phyloP scores from a whole-genome alignment of 2,888 invertebrate genomes.

The Acrocyrtus sp. region DNA sequence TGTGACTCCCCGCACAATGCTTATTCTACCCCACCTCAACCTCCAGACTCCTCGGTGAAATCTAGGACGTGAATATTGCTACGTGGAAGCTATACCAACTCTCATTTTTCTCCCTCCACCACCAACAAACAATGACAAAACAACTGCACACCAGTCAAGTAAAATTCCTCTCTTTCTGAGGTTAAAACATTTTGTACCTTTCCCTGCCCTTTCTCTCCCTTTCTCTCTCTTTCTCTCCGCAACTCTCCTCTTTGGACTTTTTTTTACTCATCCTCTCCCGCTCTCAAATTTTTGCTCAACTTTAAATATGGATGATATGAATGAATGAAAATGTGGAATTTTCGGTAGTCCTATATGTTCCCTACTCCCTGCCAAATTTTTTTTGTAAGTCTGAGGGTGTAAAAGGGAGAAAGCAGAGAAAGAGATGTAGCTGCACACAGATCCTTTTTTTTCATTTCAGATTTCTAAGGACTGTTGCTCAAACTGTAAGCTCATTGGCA shows the following conservation, averaged over 20 bases:
- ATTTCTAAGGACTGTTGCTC: conserved; percentile 48
- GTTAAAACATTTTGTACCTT: too few relatives aligned
- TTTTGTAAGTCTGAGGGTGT: too few relatives aligned
- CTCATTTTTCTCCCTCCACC: background rate
- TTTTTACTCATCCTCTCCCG: background rate
- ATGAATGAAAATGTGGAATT: background rate
- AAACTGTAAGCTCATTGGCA: conserved; percentile 14
- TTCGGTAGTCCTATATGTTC: too few relatives aligned
- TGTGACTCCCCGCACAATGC: too few relatives aligned
- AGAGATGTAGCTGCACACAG: too few relatives aligned
- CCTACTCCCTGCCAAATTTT: too few relatives aligned
- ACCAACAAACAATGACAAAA: conserved; percentile 15
- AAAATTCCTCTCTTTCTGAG: conserved; percentile 8
- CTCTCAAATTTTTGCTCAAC: background rate
- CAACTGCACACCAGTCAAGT: conserved; percentile 15
- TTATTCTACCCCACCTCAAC: too few relatives aligned
- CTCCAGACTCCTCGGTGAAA: too few relatives aligned
- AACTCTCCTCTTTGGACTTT: background rate
- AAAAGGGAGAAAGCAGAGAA: background rate
- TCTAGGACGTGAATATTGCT: conserved; percentile 1
- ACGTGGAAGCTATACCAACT: background rate
- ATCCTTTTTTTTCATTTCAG: conserved; percentile 13
- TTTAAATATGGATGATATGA: conserved; percentile 11
- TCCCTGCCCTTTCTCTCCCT: background rate
- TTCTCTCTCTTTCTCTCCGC: background rate